Evolutionary conservation across 2,113 vertebrate genomes (phyloP).

Genomic region (Rhinopithecus roxellana): DNA sequence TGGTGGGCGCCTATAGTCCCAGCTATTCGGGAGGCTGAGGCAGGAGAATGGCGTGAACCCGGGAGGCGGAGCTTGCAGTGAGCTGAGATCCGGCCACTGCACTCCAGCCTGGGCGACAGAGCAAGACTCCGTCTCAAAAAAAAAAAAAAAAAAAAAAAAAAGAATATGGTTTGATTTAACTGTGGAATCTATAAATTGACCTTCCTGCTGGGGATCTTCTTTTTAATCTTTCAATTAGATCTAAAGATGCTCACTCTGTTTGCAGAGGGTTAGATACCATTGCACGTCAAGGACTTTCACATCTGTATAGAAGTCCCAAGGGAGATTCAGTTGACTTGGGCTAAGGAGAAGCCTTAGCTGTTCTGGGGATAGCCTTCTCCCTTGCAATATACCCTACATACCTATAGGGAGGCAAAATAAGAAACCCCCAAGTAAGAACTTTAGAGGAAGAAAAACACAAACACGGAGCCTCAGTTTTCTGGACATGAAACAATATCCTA

Average conservation of each 20-base stretch:
- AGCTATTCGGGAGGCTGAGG: too few species aligned
- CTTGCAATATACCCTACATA: background rate
- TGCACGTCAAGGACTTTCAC: slow-evolving; percentile 37
- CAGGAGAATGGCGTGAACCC: too few species aligned
- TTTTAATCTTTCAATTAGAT: slow-evolving; percentile 62
- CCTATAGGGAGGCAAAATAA: background rate
- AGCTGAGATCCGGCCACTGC: too few species aligned
- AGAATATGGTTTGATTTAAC: slow-evolving; percentile 79
- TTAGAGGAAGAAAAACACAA: background rate
- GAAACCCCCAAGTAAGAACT: background rate
- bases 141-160: background rate
- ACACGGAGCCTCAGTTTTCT: background rate
- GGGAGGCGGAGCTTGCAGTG: too few species aligned
- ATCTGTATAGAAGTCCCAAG: background rate
- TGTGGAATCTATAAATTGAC: slow-evolving; percentile 76
- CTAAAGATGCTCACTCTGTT: slow-evolving; percentile 20
- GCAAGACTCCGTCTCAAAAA: too few species aligned
- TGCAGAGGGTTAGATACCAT: slow-evolving; percentile 28
- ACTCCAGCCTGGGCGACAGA: too few species aligned
- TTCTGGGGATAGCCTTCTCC: background rate
- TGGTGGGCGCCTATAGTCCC: too few species aligned
- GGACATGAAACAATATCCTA: background rate
- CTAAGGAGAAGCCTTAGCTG: background rate
- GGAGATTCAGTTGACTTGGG: background rate
- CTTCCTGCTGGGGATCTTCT: slow-evolving; percentile 58